These are phyloP conservation scores for Sesia apiformis DNA, from an alignment of 2,888 invertebrate genomes.

Conservation along the genomic window DNA sequence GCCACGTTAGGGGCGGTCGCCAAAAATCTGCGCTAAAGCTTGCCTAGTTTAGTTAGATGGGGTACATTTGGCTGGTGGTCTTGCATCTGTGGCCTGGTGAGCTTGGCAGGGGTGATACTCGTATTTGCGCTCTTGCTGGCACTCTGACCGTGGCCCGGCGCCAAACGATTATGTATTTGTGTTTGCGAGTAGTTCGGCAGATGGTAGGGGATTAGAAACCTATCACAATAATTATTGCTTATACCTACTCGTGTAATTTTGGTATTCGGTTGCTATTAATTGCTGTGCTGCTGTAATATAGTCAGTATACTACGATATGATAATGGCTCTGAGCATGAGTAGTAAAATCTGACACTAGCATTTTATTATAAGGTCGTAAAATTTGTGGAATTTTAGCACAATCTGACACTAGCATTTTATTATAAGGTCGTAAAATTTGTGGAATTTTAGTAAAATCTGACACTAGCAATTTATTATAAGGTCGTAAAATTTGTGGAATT, in stretches of 20 bases:
- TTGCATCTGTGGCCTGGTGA: slow-evolving; percentile 30
- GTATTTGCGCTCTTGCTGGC: slow-evolving; percentile 40
- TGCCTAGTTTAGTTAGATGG: slow-evolving; percentile 32
- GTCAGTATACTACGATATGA: not conserved
- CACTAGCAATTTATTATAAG: no score
- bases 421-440: no score
- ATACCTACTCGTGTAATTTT: no score
- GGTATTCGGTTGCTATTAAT: not conserved
- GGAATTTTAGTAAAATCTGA: no score
- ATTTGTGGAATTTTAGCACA: no score
- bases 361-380: no score
- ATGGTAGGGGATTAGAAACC: slow-evolving; percentile 25
- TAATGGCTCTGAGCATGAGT: no score
- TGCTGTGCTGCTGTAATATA: not conserved
- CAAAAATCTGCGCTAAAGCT: slow-evolving; percentile 30
- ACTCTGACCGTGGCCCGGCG: slow-evolving; percentile 23
- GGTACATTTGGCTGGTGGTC: slow-evolving; percentile 43
- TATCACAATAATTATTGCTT: not conserved
- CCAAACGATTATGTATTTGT: slow-evolving; percentile 41
- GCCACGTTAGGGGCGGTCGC: slow-evolving; percentile 15
- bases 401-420: no score
- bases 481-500: no score
- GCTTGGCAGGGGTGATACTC: slow-evolving; percentile 34
- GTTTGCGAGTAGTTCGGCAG: slow-evolving; percentile 33
- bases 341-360: no score